Percentiles rank a stretch among this genome's conserved stretches.
phyloP scores from a whole-genome alignment of 2,113 vertebrate species.

The Thermophis baileyi region DNA sequence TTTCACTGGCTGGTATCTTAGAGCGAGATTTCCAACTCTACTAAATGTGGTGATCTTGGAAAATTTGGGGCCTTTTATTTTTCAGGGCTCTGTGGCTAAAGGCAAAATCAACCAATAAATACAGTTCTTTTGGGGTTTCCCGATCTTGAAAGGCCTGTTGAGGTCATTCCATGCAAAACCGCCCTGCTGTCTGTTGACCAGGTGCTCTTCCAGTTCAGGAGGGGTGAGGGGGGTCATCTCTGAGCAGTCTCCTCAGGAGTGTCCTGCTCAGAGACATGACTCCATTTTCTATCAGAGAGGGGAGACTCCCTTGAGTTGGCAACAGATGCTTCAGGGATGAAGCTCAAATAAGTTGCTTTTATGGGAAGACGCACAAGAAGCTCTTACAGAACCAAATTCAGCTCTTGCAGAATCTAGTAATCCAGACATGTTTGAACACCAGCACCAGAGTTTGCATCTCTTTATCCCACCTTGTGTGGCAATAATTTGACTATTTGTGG shows the following conservation, averaged over 20 bases:
- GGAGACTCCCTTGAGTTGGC: background rate
- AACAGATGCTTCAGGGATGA: background rate
- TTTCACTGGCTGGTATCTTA: background rate
- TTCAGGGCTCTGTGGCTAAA: background rate
- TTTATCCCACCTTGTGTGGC: background rate
- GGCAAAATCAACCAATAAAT: background rate
- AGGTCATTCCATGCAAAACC: background rate
- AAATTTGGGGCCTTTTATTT: too few relatives aligned
- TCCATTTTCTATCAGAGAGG: background rate
- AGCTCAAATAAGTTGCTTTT: background rate
- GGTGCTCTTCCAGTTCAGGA: too few relatives aligned
- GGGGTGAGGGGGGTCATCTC: too few relatives aligned
- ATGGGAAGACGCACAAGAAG: background rate
- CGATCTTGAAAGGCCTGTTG: background rate
- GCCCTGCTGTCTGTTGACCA: background rate
- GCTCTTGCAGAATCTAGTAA: background rate
- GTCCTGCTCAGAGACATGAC: background rate
- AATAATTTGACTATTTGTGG: background rate
- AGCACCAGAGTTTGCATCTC: background rate
- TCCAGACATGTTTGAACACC: background rate
- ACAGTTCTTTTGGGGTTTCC: background rate
- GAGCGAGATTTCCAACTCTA: background rate
- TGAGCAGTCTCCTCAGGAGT: background rate
- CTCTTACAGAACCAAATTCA: background rate
- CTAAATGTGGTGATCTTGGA: too few relatives aligned